Conservation (phyloP, 2,888 invertebrate species). For the Acanthoscelides obtectus region DNA sequence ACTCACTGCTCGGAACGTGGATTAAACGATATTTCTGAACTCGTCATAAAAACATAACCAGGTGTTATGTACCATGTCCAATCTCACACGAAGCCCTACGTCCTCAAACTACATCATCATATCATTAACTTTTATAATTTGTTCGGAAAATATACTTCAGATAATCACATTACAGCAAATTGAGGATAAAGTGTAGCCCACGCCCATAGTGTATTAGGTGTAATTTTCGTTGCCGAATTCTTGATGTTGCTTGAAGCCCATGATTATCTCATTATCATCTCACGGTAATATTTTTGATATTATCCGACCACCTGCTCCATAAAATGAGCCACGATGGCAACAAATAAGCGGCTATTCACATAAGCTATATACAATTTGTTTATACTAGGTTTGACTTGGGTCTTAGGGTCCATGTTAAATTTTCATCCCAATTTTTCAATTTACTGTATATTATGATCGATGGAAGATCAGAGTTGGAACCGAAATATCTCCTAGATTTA, state of each 20-base stretch:
- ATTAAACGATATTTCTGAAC: not conserved
- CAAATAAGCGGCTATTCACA: not conserved
- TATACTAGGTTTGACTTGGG: not conserved
- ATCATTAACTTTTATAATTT: not conserved
- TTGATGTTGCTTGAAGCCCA: not conserved
- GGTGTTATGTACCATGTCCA: not conserved
- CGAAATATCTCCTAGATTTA: too few relatives aligned
- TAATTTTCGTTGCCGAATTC: not conserved
- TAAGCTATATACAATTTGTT: not conserved
- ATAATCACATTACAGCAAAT: not conserved
- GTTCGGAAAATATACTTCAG: not conserved
- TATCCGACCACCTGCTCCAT: not conserved
- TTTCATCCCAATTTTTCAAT: too few relatives aligned
- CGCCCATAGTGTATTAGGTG: not conserved
- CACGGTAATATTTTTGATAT: not conserved
- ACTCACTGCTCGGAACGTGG: too few relatives aligned
- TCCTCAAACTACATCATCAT: not conserved
- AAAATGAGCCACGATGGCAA: not conserved
- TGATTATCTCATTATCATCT: not conserved
- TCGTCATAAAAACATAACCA: not conserved
- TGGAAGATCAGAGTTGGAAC: too few relatives aligned
- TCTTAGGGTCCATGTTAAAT: too few relatives aligned
- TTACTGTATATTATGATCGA: too few relatives aligned
- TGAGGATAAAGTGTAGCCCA: not conserved
- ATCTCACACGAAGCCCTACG: not conserved